phyloP scores from a whole-genome alignment of 2,797 vertebrate species.

The Jordanella pulchra region DNA sequence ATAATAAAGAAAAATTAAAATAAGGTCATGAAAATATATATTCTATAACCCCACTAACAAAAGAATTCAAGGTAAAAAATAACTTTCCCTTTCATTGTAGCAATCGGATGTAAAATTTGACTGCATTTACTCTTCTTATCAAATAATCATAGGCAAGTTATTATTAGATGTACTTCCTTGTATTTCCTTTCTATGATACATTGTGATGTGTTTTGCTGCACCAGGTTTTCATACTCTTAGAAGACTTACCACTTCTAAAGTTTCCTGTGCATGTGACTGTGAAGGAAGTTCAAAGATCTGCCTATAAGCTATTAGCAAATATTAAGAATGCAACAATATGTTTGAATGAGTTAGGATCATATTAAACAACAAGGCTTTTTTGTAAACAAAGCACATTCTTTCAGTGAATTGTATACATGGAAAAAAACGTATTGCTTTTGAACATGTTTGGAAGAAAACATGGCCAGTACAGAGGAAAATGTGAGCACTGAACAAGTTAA shows the following conservation, averaged over 20 bases:
- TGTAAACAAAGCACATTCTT: neutral
- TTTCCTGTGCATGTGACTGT: neutral
- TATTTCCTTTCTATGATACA: neutral
- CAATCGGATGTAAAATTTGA: no score
- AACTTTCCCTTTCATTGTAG: neutral
- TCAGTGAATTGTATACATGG: neutral
- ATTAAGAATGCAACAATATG: neutral
- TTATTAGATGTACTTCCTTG: neutral
- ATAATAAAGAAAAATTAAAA: neutral
- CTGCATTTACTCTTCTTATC: neutral
- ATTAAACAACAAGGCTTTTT: neutral
- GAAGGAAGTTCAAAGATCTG: constrained; percentile 29
- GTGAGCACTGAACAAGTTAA: neutral
- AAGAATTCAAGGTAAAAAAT: neutral
- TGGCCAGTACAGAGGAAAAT: neutral
- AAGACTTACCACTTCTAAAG: constrained; percentile 10
- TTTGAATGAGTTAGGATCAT: neutral
- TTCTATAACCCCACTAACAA: neutral
- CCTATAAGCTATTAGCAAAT: neutral
- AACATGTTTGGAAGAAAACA: neutral
- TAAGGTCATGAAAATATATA: neutral
- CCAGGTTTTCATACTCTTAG: neutral
- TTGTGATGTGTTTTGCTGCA: neutral
- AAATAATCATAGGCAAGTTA: neutral
- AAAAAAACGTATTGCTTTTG: neutral